phyloP scores from a whole-genome alignment of 2,797 vertebrate genomes.

The Sebastes oblongus region DNA sequence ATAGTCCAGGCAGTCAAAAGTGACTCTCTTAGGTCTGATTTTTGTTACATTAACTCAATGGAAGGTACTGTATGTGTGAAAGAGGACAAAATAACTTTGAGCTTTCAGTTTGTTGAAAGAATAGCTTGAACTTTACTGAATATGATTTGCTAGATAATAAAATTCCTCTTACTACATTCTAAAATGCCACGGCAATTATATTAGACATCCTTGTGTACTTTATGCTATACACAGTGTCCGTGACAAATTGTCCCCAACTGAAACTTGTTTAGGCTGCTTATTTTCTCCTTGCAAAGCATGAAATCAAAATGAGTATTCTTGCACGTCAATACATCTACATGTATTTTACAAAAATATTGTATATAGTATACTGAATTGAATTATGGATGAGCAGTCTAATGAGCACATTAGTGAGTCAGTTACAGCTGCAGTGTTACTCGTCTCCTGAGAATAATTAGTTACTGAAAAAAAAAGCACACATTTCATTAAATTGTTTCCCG shows the following conservation, averaged over 20 bases:
- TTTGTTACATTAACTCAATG: not conserved
- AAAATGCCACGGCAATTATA: slow-evolving; percentile 50
- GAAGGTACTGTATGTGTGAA: not conserved
- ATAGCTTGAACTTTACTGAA: slow-evolving; percentile 40
- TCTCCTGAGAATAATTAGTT: slow-evolving; percentile 5
- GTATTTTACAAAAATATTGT: not conserved
- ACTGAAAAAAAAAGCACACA: not conserved
- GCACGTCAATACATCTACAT: slow-evolving; percentile 10
- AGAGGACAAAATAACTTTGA: not conserved
- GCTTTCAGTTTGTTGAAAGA: slow-evolving; percentile 11
- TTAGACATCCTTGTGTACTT: slow-evolving; percentile 15
- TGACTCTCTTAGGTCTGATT: not conserved
- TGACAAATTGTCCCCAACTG: slow-evolving; percentile 37
- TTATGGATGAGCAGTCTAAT: slow-evolving; percentile 25
- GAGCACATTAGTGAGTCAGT: slow-evolving; percentile 26
- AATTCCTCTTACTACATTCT: not conserved
- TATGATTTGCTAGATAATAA: slow-evolving; percentile 46
- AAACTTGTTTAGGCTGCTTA: slow-evolving; percentile 5
- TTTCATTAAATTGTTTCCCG: not conserved
- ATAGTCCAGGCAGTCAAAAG: not conserved
- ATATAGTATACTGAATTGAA: slow-evolving; percentile 7
- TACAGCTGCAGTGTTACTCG: slow-evolving; percentile 7
- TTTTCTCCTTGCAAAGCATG: not conserved
- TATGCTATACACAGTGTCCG: slow-evolving; percentile 6
- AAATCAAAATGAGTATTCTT: not conserved